Evolutionary conservation across 2,113 vertebrate species (phyloP), one percentile per base, ranked within the genome.

Genomic region (Micromys minutus): DNA sequence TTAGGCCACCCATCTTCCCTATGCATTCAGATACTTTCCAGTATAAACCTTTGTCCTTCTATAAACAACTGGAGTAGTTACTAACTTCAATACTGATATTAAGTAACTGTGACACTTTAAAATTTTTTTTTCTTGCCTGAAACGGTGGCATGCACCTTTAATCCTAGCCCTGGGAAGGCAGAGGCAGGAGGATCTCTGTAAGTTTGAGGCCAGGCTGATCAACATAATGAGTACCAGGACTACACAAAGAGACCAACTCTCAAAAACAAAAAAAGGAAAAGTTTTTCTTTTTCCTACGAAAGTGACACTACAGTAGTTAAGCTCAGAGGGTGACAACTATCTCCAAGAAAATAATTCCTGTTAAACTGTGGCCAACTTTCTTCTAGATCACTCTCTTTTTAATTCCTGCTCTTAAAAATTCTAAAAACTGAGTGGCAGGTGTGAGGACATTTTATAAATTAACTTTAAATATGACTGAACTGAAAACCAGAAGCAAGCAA

Each of bases 381-480:
- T 74, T 79, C 47, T 91, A 57, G 21, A n/a, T 84, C 22, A 63
- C 11, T 61, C 0, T 69, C n/a, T 88, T 94, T 92, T 90, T 80
- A 84, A 92, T 47, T 19, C 29, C 12, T 89, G 93, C 72, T 85
- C 47, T 36, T 67, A 79, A 55, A 91, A 89, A 42, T 36, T 77
- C 81, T 21, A 22, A 65, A 89, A 90, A 63, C 59, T 29, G 42
- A 83, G 34, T 39, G 22, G 36, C 3, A 55, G 36, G 15, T n/a
- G 47, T 17, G 34, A n/a, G 31, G 22, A 39, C 69, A 77, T 89
- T 36, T 71, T 71, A 21, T 71, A 94, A 91, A 52, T 67, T 79
- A 79, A 94, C 47, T 88, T 95, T 86, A 79, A 88, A 65, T 47
- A 19, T 83, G 88, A 79, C 61, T 22, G 10, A 74, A 94, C 75